Conservation (phyloP, 2,797 vertebrate genomes). For the Botia almorhae region DNA sequence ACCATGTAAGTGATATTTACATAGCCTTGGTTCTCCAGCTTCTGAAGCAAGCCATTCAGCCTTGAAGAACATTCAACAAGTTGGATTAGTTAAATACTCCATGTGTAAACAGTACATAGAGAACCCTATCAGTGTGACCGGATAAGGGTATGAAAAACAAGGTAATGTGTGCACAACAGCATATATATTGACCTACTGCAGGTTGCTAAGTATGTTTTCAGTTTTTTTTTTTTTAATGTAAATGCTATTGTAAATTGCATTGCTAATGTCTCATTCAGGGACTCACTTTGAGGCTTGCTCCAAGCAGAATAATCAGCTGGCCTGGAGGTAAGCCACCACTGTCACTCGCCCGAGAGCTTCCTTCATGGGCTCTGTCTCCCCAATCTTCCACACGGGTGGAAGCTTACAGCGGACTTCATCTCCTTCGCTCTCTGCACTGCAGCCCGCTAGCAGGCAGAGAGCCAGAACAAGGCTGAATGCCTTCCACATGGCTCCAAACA, state of each 20-base stretch:
- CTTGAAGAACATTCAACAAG: slow-evolving; percentile 67
- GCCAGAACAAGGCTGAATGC: slow-evolving; percentile 85
- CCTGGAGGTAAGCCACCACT: slow-evolving; percentile 89
- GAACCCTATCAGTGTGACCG: slow-evolving; percentile 7
- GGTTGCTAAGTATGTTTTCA: not conserved
- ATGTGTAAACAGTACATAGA: slow-evolving; percentile 18
- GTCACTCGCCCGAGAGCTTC: slow-evolving; percentile 81
- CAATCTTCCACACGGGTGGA: slow-evolving; percentile 83
- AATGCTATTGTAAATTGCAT: too few species aligned
- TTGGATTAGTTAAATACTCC: slow-evolving; percentile 3
- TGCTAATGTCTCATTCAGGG: not conserved
- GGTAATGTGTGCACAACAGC: not conserved
- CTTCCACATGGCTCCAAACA: slow-evolving; percentile 83
- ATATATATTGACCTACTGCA: not conserved
- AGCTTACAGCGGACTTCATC: slow-evolving; percentile 77
- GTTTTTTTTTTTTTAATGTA: not conserved
- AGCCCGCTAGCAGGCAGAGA: slow-evolving; percentile 88
- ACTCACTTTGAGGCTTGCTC: slow-evolving; percentile 90
- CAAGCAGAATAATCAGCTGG: slow-evolving; percentile 91
- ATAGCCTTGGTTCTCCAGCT: slow-evolving; percentile 83
- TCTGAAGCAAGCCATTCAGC: slow-evolving; percentile 85
- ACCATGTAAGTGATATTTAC: slow-evolving; percentile 85
- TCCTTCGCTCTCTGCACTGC: slow-evolving; percentile 82
- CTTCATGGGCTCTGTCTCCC: slow-evolving; percentile 84
- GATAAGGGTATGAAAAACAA: not conserved